These are phyloP conservation scores for Goniozus legneri DNA, from an alignment of 1,140 invertebrate species.

Conservation along the genomic window DNA sequence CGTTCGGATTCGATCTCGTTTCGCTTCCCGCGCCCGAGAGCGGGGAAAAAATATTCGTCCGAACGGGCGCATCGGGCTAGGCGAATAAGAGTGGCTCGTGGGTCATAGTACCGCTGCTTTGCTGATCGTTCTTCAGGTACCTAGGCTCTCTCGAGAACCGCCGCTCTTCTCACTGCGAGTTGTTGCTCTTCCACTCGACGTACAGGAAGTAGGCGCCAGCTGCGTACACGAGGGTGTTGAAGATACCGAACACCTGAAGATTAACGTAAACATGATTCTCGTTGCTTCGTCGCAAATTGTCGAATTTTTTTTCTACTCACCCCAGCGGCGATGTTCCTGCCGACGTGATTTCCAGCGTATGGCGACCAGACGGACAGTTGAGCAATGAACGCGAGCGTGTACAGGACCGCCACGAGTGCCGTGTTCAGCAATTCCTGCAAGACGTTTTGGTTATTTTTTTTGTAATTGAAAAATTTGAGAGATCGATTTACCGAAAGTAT, in stretches of 20 bases:
- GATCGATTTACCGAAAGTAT: conserved; percentile 68
- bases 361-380: conserved; percentile 65
- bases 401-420: conserved; percentile 65
- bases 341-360: conserved; percentile 20
- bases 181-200: conserved; percentile 67
- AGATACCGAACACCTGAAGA: conserved; percentile 73
- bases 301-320: conserved; percentile 58
- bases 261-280: not conserved
- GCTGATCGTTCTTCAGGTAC: conserved; percentile 24
- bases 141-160: conserved; percentile 6
- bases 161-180: conserved; percentile 28
- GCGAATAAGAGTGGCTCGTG: not conserved
- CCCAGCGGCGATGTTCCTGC: conserved; percentile 68
- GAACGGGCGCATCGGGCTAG: not conserved
- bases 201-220: conserved; percentile 73
- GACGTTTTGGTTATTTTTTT: no score
- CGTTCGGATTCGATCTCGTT: no score
- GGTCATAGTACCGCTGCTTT: not conserved
- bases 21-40: no score
- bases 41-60: no score
- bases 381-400: conserved; percentile 75
- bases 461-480: not conserved
- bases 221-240: conserved; percentile 77
- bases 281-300: conserved; percentile 3
- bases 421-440: conserved; percentile 78